These are phyloP conservation scores for Dynastes hyllus DNA, from an alignment of 2,888 invertebrate species.

Conservation along the genomic window DNA sequence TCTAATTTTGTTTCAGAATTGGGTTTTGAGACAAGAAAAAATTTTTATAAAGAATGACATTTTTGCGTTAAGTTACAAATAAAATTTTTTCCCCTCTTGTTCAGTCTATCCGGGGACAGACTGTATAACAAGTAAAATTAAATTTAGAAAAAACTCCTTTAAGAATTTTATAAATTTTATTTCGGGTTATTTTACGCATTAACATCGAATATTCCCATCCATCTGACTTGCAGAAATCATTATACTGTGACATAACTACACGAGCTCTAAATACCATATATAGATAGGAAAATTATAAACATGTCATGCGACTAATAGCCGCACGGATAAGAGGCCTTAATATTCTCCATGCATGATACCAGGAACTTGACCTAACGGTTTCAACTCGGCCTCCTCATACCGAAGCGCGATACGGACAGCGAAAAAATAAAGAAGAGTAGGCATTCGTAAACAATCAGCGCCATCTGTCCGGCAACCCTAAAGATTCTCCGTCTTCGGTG, in stretches of 20 bases:
- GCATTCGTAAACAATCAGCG: conserved; percentile 10
- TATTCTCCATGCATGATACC: conserved; percentile 20
- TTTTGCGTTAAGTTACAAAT: no score
- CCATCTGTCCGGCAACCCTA: conserved; percentile 34
- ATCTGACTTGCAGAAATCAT: neutral
- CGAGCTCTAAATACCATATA: conserved; percentile 4
- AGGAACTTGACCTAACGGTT: conserved; percentile 3
- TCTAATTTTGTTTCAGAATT: no score
- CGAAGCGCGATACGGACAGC: neutral
- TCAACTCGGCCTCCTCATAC: neutral
- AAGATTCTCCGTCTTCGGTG: conserved; percentile 26
- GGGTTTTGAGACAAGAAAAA: no score
- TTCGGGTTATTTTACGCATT: no score
- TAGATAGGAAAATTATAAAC: conserved; percentile 5
- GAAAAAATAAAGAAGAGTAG: neutral
- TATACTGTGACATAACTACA: neutral
- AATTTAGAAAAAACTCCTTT: no score
- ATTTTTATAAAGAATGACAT: no score
- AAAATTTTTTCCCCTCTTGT: no score
- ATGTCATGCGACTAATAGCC: conserved; percentile 10
- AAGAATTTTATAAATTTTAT: no score
- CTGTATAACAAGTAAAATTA: no score
- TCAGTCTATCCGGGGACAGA: no score
- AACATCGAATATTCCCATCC: no score
- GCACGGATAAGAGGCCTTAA: neutral